Conservation (phyloP, 2,888 invertebrate species). For the Mermis nigrescens region DNA sequence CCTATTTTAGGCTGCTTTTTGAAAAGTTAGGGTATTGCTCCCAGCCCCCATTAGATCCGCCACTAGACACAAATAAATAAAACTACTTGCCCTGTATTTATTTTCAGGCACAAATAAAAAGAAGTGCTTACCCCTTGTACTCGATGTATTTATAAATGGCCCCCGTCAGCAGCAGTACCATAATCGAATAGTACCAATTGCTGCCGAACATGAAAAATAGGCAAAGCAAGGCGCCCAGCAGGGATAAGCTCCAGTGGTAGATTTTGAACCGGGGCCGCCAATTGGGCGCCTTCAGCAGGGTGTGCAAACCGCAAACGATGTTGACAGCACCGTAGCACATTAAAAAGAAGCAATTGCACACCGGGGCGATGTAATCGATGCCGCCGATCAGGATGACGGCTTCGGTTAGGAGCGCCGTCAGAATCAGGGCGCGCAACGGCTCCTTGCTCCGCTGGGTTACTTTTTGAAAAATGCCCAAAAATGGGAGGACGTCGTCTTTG, state of each 20-base stretch:
- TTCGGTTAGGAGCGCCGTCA: constrained; percentile 50
- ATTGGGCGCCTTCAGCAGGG: constrained; percentile 73
- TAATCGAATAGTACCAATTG: constrained; percentile 79
- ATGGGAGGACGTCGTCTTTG: constrained; percentile 89
- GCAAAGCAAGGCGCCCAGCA: constrained; percentile 65
- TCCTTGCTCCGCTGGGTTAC: constrained; percentile 87
- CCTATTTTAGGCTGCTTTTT: too few relatives aligned
- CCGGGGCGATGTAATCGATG: constrained; percentile 50
- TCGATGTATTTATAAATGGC: constrained; percentile 92
- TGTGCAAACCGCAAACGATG: constrained; percentile 91
- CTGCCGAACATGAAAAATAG: constrained; percentile 96
- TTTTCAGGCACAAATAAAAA: neutral
- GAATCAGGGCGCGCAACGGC: constrained; percentile 73
- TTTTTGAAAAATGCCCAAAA: constrained; percentile 71
- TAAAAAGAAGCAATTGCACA: constrained; percentile 56
- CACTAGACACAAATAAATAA: neutral
- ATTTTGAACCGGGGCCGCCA: constrained; percentile 95
- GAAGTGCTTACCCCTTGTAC: constrained; percentile 65
- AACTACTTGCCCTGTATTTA: neutral
- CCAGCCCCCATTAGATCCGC: too few relatives aligned
- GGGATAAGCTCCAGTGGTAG: constrained; percentile 84
- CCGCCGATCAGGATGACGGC: constrained; percentile 3
- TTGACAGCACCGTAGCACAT: constrained; percentile 99
- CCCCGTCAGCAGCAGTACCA: constrained; percentile 81
- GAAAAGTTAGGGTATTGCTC: too few relatives aligned